A percentile compares a stretch with the other conserved stretches of the same genome.
Conservation (phyloP, 1,140 invertebrate genomes). For the Mycetomoellerius zeteki region DNA sequence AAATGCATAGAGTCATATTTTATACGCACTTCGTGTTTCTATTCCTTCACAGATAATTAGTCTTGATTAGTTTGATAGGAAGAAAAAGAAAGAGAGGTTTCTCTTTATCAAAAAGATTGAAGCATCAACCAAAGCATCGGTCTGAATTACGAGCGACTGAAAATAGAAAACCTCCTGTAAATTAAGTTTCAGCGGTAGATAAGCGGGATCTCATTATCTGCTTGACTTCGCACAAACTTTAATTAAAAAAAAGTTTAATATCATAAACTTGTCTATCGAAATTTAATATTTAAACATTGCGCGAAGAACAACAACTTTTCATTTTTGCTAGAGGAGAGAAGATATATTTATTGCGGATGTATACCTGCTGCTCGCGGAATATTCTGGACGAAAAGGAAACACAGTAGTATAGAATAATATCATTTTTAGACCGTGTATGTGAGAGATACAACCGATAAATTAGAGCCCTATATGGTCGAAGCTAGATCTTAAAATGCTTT, state of each 20-base stretch:
- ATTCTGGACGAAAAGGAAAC: neutral
- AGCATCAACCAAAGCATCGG: constrained; percentile 1
- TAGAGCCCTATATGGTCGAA: no score
- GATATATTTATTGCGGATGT: neutral
- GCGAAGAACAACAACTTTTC: neutral
- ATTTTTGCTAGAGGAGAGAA: neutral
- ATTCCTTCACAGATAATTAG: neutral
- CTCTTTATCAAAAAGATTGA: neutral
- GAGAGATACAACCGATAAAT: no score
- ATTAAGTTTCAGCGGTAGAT: constrained; percentile 23
- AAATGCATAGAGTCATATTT: neutral
- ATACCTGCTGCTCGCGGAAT: neutral
- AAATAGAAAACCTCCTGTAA: neutral
- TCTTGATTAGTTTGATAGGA: neutral
- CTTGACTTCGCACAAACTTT: constrained; percentile 15
- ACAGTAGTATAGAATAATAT: neutral
- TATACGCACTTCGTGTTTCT: neutral
- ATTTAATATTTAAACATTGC: constrained; percentile 22
- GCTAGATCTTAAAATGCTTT: no score
- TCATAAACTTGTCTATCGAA: constrained; percentile 20
- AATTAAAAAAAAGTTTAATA: constrained; percentile 25
- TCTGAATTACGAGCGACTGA: neutral
- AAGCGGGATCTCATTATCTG: constrained; percentile 29
- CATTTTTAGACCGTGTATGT: no score
- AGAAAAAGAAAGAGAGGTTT: neutral